Conservation (phyloP, 2,888 invertebrate genomes). For the Drosophila mayaguana region DNA sequence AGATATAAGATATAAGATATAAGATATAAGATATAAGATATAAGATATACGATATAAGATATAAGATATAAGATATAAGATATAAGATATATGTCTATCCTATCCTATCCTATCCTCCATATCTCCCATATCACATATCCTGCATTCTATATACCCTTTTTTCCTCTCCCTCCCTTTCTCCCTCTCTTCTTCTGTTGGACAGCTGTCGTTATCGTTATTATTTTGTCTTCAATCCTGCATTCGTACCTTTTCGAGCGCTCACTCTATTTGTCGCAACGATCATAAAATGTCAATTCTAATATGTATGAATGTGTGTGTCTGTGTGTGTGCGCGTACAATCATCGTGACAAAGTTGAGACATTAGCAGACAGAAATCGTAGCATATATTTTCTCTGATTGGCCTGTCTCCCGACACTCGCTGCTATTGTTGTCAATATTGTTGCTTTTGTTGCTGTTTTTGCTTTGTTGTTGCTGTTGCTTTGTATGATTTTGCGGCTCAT, state of each 20-base stretch:
- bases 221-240: slow-evolving; percentile 2
- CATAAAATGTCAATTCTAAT: slow-evolving; percentile 20
- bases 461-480: slow-evolving; percentile 33
- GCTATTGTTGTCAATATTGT: slow-evolving; percentile 13
- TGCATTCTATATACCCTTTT: too few relatives aligned
- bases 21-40: too few relatives aligned
- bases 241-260: slow-evolving; percentile 1
- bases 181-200: neutral
- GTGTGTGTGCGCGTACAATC: slow-evolving; percentile 20
- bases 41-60: too few relatives aligned
- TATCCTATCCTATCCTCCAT: neutral
- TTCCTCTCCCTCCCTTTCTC: neutral
- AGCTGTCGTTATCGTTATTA: slow-evolving; percentile 17
- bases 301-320: neutral
- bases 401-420: slow-evolving; percentile 9
- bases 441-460: slow-evolving; percentile 2
- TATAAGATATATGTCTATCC: neutral
- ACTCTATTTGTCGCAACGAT: slow-evolving; percentile 4
- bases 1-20: too few relatives aligned
- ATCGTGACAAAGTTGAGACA: slow-evolving; percentile 70
- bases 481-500: slow-evolving; percentile 79
- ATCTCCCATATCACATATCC: too few relatives aligned
- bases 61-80: too few relatives aligned
- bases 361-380: slow-evolving; percentile 61
- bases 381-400: slow-evolving; percentile 51